These are phyloP conservation scores for Leucania comma DNA, from an alignment of 2,888 invertebrate species.

Conservation along the genomic window DNA sequence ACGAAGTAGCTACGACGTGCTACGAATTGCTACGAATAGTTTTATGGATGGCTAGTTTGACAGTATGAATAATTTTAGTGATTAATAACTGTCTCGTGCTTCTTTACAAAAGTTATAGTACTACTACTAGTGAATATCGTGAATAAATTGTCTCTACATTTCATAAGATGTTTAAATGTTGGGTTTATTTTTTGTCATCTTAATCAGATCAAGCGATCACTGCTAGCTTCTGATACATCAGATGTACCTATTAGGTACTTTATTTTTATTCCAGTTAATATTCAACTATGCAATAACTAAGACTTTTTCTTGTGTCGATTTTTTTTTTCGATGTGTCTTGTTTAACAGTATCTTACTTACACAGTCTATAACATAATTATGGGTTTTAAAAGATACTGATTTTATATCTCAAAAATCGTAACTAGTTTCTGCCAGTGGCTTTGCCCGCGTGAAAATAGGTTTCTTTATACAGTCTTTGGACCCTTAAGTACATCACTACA, in stretches of 20 bases:
- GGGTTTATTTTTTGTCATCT: not conserved
- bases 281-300: not conserved
- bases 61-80: slow-evolving; percentile 27
- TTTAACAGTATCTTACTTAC: not conserved
- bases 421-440: too few species aligned
- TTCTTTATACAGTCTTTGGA: too few species aligned
- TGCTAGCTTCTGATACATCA: not conserved
- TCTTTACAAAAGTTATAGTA: not conserved
- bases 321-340: not conserved
- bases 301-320: too few species aligned
- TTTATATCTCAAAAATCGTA: too few species aligned
- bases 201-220: not conserved
- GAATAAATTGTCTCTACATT: slow-evolving; percentile 7
- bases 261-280: not conserved
- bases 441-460: too few species aligned
- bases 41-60: slow-evolving; percentile 44
- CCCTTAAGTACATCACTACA: too few species aligned
- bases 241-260: not conserved
- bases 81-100: slow-evolving; percentile 43
- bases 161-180: not conserved
- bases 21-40: slow-evolving; percentile 58
- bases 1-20: slow-evolving; percentile 43
- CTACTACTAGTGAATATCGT: slow-evolving; percentile 2
- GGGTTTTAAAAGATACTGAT: too few species aligned
- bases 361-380: too few species aligned